A percentile compares a stretch with the other conserved stretches of the same genome.
These are phyloP conservation scores for Macrotus californicus DNA, from an alignment of 2,113 vertebrate genomes.

Conservation along the genomic window DNA sequence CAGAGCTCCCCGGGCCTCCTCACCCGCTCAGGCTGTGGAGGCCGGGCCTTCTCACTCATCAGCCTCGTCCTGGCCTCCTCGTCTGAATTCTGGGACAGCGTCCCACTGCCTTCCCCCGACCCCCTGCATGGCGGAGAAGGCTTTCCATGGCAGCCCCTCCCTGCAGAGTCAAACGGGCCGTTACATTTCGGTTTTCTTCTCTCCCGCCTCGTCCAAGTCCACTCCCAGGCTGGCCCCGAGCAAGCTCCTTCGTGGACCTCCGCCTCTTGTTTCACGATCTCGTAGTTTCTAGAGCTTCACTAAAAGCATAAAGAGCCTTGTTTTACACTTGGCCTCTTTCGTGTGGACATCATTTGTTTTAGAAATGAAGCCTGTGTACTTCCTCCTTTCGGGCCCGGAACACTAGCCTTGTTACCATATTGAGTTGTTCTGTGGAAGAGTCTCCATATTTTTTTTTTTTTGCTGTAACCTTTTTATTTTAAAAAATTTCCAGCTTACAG, in stretches of 20 bases:
- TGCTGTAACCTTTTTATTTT: not conserved
- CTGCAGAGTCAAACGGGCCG: not conserved
- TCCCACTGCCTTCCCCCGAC: not conserved
- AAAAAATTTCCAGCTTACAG: not conserved
- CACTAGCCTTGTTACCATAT: no score
- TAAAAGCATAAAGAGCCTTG: not conserved
- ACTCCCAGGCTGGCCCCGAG: rapidly evolving
- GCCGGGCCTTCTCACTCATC: no score
- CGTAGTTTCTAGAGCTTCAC: not conserved
- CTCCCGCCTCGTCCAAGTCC: not conserved
- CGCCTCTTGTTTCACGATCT: not conserved
- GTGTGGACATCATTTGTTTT: not conserved
- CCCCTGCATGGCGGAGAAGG: not conserved
- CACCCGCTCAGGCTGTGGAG: not conserved
- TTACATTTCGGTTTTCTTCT: not conserved
- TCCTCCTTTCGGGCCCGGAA: not conserved
- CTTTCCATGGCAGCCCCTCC: no score
- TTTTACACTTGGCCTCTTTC: not conserved
- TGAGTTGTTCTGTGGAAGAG: not conserved
- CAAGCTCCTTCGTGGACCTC: not conserved
- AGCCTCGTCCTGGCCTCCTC: not conserved
- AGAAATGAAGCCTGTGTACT: not conserved
- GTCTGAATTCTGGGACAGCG: not conserved
- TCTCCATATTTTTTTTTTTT: not conserved
- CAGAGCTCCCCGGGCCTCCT: rapidly evolving